Conservation (phyloP, 2,797 vertebrate genomes). For the Glyptemys insculpta region DNA sequence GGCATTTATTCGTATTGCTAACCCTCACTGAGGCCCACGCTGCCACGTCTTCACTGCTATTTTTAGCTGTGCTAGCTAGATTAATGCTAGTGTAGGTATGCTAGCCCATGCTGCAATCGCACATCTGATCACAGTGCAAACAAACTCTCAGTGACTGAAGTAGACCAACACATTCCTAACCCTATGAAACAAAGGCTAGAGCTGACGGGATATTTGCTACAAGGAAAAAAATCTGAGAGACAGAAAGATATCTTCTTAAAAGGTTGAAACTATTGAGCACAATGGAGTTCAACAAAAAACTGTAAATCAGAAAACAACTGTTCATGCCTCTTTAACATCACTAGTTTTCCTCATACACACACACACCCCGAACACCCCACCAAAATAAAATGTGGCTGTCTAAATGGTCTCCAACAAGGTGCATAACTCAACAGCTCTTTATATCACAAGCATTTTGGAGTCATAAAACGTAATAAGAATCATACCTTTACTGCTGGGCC, state of each 20-base stretch:
- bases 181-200: not conserved
- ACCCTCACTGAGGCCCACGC: not conserved
- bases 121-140: no score
- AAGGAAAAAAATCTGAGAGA: not conserved
- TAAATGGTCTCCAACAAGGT: not conserved
- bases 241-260: not conserved
- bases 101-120: no score
- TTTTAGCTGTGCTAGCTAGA: no score
- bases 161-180: no score
- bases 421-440: not conserved
- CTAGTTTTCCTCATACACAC: not conserved
- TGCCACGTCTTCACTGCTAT: not conserved
- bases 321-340: not conserved
- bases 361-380: not conserved
- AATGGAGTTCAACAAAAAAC: not conserved
- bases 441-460: not conserved
- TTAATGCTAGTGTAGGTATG: no score
- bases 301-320: not conserved
- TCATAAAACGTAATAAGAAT: not conserved
- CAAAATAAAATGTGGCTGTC: not conserved
- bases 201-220: not conserved
- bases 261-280: no score
- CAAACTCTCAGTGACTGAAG: no score
- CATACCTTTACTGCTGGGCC: constrained; percentile 92
- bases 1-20: not conserved